Base-by-base conservation (phyloP, 2,888 invertebrate genomes). In the Tryphoninae sp. region DNA sequence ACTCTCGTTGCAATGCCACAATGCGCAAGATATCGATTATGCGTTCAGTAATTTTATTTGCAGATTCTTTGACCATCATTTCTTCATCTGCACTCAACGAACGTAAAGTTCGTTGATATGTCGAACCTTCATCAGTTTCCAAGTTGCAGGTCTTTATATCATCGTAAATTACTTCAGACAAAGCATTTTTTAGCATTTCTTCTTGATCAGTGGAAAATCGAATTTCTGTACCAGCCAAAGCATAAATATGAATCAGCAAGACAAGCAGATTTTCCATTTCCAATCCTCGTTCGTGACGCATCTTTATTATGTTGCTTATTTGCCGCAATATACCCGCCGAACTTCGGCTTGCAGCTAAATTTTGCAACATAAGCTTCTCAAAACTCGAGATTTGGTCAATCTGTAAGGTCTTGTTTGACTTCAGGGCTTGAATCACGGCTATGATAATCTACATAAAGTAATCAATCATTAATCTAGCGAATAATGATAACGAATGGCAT, bases 191-290 rank as follows among this genome's bases (percentile, higher is more conserved):
- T 0, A 95, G 89, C 3, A 90, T 91, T 13, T 92, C 92, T 86
- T 94, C 94, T 83, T 94, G 94, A 61, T 92, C 90, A 13, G 91
- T 88, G 1, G 94, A 92, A 86, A 94, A 94, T 0, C 92, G 90
- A 6, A 94, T 92, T 81, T 94, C 94, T 0, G 92, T 93, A 0
- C 95, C 95, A 61, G 93, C 93, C 23, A 95, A 89, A 0, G 95
- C 94, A 87, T 95, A 95, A 0, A 95, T 91, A 86, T 95, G 93
- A 45, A 95, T 93, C 3, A 95, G 89, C 19, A 95, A 89, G 0
- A 94, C 93, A 7, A 95, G 89, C 0, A 95, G 90, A 88, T 94
- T 94, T 78, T 94, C 94, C 64, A 95, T 88, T 0, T 93, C 91
- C 1, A 95, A 87, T 65, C 93, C 92, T 78, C 93, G 92, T 1